A percentile compares a stretch with the other conserved stretches of the same genome.
Evolutionary conservation across 1,140 invertebrate genomes (phyloP).

Genomic region (Diabrotica virgifera): DNA sequence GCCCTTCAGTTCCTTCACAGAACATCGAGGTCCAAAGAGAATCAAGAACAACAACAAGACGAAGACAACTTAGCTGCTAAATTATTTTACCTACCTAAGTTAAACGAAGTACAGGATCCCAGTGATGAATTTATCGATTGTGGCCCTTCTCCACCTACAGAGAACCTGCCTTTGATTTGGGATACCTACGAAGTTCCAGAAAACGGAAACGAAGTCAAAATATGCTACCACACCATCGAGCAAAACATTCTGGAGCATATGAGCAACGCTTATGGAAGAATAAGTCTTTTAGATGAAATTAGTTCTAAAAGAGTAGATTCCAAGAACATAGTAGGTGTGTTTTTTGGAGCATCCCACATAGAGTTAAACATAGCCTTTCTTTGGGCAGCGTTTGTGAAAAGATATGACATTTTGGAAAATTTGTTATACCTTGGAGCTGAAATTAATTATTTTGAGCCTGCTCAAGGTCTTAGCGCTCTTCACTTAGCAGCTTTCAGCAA

Average conservation of each 20-base stretch:
- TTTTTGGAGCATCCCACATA: conserved; percentile 31
- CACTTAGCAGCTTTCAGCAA: conserved; percentile 74
- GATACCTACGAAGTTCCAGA: conserved; percentile 65
- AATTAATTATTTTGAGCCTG: conserved; percentile 59
- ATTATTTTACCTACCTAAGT: background rate
- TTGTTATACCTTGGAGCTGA: conserved; percentile 25
- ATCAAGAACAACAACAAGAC: background rate
- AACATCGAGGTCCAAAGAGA: background rate
- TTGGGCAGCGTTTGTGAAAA: conserved; percentile 25
- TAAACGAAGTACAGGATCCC: background rate
- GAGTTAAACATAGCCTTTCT: conserved; percentile 25
- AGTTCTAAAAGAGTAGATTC: conserved; percentile 60
- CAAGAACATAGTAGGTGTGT: conserved; percentile 52
- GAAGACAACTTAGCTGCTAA: background rate
- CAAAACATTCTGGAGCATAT: conserved; percentile 69
- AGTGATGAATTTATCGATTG: conserved; percentile 64
- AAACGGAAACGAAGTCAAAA: conserved; percentile 60
- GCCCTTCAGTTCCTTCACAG: background rate
- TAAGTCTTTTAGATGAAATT: conserved; percentile 66
- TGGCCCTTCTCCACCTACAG: conserved; percentile 67
- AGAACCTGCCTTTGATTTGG: conserved; percentile 71
- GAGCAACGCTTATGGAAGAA: conserved; percentile 57
- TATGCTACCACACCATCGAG: conserved; percentile 69
- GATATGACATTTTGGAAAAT: conserved; percentile 19
- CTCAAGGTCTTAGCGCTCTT: conserved; percentile 63